These are phyloP conservation scores for Leiothrix lutea DNA, from an alignment of 2,113 vertebrate species.

Conservation along the genomic window DNA sequence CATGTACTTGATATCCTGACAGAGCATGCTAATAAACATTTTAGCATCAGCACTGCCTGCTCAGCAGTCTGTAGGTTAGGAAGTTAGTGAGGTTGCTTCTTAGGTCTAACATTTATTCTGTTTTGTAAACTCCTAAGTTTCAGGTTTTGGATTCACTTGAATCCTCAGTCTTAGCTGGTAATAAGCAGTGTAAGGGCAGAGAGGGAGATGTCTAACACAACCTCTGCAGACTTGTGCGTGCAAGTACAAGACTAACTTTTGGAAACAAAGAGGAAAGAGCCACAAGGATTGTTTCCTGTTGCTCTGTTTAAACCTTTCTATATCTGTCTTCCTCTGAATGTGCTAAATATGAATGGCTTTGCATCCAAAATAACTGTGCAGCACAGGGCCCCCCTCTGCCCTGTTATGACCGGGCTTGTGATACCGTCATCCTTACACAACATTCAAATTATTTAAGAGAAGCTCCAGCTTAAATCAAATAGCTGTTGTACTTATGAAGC, in stretches of 20 bases:
- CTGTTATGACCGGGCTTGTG: not conserved
- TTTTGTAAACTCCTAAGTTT: not conserved
- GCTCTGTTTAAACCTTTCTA: not conserved
- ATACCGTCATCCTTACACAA: not conserved
- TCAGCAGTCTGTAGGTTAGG: not conserved
- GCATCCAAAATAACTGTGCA: not conserved
- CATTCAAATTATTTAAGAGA: not conserved
- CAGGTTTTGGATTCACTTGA: not conserved
- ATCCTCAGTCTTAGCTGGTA: not conserved
- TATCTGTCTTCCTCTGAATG: not conserved
- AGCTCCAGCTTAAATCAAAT: not conserved
- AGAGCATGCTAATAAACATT: not conserved
- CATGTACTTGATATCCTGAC: not conserved
- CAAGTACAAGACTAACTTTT: not conserved
- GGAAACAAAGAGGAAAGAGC: not conserved
- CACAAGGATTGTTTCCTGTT: not conserved
- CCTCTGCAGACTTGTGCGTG: not conserved
- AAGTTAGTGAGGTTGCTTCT: not conserved
- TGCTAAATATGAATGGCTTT: not conserved
- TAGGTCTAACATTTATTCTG: not conserved
- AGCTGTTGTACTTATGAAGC: not conserved
- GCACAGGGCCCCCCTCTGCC: not conserved
- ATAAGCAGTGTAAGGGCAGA: not conserved
- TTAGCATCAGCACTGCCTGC: not conserved
- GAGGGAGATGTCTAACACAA: not conserved